phyloP scores from a whole-genome alignment of 1,140 invertebrate genomes.

The Danaus plexippus region DNA sequence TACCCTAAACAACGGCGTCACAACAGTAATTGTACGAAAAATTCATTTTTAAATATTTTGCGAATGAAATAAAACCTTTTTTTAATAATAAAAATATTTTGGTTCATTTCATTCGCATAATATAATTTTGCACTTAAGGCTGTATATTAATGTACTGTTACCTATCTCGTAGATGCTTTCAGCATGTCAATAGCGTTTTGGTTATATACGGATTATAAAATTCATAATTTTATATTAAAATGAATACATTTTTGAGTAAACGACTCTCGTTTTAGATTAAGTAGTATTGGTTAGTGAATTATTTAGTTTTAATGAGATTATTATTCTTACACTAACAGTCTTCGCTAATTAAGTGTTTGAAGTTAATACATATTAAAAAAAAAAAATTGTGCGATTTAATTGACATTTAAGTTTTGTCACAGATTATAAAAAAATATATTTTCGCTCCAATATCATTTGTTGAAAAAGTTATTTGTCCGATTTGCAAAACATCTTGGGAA shows the following conservation, averaged over 20 bases:
- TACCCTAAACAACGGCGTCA: slow-evolving; percentile 29
- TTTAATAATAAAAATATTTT: too few relatives aligned
- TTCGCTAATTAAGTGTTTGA: slow-evolving; percentile 52
- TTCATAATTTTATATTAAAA: too few relatives aligned
- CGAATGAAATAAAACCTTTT: slow-evolving; percentile 13
- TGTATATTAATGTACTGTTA: too few relatives aligned
- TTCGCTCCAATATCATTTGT: too few relatives aligned
- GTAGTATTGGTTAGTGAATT: too few relatives aligned
- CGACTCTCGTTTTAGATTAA: too few relatives aligned
- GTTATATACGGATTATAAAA: too few relatives aligned
- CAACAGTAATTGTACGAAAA: slow-evolving; percentile 28
- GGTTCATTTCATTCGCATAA: too few relatives aligned
- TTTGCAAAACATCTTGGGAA: slow-evolving; percentile 7
- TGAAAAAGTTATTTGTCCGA: too few relatives aligned
- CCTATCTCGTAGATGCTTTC: too few relatives aligned
- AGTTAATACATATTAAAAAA: slow-evolving; percentile 16
- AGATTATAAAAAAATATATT: slow-evolving; percentile 7
- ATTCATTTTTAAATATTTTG: slow-evolving; percentile 15
- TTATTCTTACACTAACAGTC: slow-evolving; percentile 51
- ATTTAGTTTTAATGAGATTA: slow-evolving; percentile 19
- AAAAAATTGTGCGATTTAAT: slow-evolving; percentile 1
- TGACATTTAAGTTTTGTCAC: neutral
- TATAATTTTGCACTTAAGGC: slow-evolving; percentile 14
- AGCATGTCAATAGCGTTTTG: too few relatives aligned
- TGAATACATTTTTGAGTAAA: too few relatives aligned